Conservation (phyloP, 37 sponge, comb jelly and placozoan genomes). For the Mnemiopsis leidyi region DNA sequence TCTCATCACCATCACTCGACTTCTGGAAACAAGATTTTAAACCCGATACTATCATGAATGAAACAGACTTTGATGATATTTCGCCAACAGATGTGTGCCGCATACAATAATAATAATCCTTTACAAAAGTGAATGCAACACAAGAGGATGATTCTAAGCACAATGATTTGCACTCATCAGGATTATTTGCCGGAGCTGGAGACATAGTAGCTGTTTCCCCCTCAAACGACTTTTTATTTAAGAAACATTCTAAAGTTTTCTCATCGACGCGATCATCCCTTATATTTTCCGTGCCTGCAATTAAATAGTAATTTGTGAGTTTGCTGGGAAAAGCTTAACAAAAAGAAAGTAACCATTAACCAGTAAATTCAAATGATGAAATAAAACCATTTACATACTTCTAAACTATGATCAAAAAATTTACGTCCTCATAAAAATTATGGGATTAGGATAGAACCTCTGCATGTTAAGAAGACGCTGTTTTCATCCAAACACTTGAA, state of each 20-base stretch:
- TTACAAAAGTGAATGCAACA: not conserved
- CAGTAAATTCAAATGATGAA: no score
- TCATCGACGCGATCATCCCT: no score
- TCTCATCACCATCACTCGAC: not conserved
- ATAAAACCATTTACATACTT: no score
- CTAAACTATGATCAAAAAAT: no score
- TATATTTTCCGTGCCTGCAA: no score
- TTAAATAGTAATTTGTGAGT: no score
- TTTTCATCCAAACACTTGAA: not conserved
- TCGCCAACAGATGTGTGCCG: not conserved
- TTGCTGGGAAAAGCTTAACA: no score
- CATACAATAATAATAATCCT: not conserved
- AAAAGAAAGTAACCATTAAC: no score
- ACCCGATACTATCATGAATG: not conserved
- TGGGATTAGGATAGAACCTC: no score
- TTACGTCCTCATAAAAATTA: no score
- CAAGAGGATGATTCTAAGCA: not conserved
- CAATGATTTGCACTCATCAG: not conserved
- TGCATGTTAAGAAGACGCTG: not conserved
- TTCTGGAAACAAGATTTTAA: not conserved
- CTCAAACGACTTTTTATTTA: not conserved
- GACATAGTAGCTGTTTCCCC: not conserved
- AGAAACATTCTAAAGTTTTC: no score
- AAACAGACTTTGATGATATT: not conserved
- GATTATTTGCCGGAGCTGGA: not conserved